Percentiles rank a stretch among this genome's conserved stretches.
phyloP scores from a whole-genome alignment of 2,888 invertebrate species.

The Lasius platythorax region DNA sequence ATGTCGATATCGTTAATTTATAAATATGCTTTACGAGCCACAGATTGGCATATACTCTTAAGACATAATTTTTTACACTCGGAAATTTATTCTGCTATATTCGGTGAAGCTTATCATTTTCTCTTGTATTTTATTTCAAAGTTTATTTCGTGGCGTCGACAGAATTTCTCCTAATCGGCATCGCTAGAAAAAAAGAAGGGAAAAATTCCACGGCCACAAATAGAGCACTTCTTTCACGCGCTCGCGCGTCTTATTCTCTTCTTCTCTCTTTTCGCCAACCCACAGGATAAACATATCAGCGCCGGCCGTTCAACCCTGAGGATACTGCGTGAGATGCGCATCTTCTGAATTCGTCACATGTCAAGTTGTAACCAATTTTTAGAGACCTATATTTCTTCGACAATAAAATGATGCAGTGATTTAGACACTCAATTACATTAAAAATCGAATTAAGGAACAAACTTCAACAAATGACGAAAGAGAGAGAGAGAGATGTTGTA shows the following conservation, averaged over 20 bases:
- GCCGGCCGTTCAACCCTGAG: conserved; percentile 78
- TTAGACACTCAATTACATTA: neutral
- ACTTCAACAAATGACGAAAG: neutral
- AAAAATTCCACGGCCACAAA: conserved; percentile 75
- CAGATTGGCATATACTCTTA: neutral
- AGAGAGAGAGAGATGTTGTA: neutral
- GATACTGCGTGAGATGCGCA: conserved; percentile 28
- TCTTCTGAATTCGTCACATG: conserved; percentile 53
- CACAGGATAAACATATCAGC: conserved; percentile 71
- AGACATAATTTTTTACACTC: neutral
- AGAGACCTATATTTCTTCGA: neutral
- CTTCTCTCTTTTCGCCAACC: conserved; percentile 55
- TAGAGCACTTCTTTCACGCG: conserved; percentile 74
- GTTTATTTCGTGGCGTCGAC: conserved; percentile 51
- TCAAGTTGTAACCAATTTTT: neutral
- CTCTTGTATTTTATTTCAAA: neutral
- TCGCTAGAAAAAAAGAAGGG: conserved; percentile 63
- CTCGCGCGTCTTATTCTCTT: conserved; percentile 60
- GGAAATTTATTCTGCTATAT: neutral
- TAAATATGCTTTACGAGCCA: neutral
- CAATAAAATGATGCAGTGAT: neutral
- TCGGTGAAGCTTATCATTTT: neutral
- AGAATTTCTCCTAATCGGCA: conserved; percentile 35
- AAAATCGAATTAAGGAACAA: neutral
- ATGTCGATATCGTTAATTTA: neutral